Evolutionary conservation across 2,888 invertebrate species (phyloP).

Genomic region (Ephialtes manifestator): DNA sequence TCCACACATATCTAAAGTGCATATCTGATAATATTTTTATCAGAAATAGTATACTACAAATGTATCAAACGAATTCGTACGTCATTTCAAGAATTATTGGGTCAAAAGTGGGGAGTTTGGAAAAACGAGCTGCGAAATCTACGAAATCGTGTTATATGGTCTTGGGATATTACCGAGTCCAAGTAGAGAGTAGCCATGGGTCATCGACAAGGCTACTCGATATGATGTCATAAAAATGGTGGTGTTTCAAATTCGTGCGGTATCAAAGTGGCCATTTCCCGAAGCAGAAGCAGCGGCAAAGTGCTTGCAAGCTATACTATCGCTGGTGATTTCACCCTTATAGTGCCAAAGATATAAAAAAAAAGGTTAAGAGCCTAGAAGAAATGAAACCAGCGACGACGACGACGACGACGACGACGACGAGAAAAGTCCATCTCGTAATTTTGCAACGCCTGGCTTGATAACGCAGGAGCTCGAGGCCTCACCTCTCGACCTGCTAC

Average conservation of each 20-base stretch:
- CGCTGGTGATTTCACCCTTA: constrained; percentile 52
- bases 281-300: constrained; percentile 51
- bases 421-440: constrained; percentile 37
- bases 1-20: no score
- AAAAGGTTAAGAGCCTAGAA: constrained; percentile 56
- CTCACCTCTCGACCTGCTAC: constrained; percentile 56
- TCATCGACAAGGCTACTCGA: constrained; percentile 62
- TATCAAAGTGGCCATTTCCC: constrained; percentile 65
- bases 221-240: constrained; percentile 74
- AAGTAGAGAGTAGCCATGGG: constrained; percentile 60
- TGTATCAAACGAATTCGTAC: neutral
- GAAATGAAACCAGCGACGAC: constrained; percentile 35
- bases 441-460: constrained; percentile 28
- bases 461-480: constrained; percentile 1
- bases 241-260: constrained; percentile 77
- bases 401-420: constrained; percentile 37
- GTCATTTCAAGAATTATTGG: constrained; percentile 37
- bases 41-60: no score
- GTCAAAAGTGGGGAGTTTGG: constrained; percentile 9
- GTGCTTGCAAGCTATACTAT: constrained; percentile 47
- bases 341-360: constrained; percentile 45
- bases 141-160: constrained; percentile 45
- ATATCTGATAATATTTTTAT: no score
- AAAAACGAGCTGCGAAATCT: constrained; percentile 68
- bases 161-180: constrained; percentile 29